These are phyloP conservation scores for Drosophila chauvacae DNA, from an alignment of 1,140 invertebrate species.

Conservation along the genomic window DNA sequence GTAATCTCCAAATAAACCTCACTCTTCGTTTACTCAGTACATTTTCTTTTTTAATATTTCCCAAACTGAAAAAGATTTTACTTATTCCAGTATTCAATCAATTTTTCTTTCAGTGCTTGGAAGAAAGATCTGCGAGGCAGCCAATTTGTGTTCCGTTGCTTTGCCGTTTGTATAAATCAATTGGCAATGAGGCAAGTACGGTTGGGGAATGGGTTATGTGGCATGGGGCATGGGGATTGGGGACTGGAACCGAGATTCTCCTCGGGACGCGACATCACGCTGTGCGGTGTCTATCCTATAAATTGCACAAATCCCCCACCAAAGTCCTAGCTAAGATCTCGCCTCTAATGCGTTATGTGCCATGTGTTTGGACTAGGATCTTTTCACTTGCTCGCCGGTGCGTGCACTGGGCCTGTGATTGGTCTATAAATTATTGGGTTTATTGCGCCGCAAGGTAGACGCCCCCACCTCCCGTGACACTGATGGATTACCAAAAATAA, in stretches of 20 bases:
- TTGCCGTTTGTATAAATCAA: constrained; percentile 83
- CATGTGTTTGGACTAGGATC: constrained; percentile 79
- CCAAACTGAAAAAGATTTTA: not conserved
- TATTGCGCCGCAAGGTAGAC: constrained; percentile 57
- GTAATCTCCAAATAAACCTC: not conserved
- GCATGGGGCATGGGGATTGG: not conserved
- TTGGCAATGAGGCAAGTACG: constrained; percentile 56
- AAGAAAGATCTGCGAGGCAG: constrained; percentile 59
- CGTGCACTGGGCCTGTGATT: constrained; percentile 72
- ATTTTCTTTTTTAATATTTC: not conserved
- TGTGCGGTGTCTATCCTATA: constrained; percentile 81
- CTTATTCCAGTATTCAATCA: too few relatives aligned
- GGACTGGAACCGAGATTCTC: constrained; percentile 24
- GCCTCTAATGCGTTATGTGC: constrained; percentile 74
- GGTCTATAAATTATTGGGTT: constrained; percentile 78
- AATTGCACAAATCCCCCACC: constrained; percentile 56
- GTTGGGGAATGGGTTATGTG: constrained; percentile 1
- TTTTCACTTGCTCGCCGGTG: constrained; percentile 78
- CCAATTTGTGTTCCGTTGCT: constrained; percentile 83
- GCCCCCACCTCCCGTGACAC: constrained; percentile 68
- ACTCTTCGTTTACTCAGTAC: not conserved
- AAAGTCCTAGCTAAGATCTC: constrained; percentile 7
- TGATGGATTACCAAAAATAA: constrained; percentile 66
- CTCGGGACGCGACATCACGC: constrained; percentile 65
- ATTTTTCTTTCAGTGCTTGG: constrained; percentile 1